A percentile compares a stretch with the other conserved stretches of the same genome.
Evolutionary conservation across 1,140 invertebrate genomes (phyloP).

Genomic region (Monomorium pharaonis): DNA sequence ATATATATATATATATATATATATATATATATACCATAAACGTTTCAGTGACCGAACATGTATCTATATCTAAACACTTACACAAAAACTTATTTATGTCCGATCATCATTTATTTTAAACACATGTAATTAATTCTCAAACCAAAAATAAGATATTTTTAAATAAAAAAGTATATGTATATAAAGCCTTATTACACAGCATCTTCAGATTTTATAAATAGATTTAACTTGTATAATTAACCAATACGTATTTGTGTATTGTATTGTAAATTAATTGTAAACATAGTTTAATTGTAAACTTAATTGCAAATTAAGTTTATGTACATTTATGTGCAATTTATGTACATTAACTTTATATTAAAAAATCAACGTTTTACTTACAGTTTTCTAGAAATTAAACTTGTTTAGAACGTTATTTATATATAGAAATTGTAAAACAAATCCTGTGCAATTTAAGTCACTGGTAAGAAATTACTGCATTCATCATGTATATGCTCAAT

Average conservation of each 20-base stretch:
- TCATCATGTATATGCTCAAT: background rate
- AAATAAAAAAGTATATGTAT: background rate
- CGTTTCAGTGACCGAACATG: too few relatives aligned
- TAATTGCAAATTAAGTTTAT: background rate
- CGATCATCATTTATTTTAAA: too few relatives aligned
- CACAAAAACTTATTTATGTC: too few relatives aligned
- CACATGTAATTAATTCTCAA: background rate
- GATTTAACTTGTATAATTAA: background rate
- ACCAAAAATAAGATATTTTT: background rate
- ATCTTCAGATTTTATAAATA: background rate
- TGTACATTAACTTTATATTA: slow-evolving; percentile 2
- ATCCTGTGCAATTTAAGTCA: background rate
- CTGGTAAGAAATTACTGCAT: background rate
- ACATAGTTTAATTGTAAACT: too few relatives aligned
- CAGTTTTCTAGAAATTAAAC: background rate
- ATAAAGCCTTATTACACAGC: background rate
- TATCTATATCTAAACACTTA: too few relatives aligned
- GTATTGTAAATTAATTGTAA: too few relatives aligned
- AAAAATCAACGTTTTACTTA: background rate
- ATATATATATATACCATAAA: too few relatives aligned
- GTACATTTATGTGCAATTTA: background rate
- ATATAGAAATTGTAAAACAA: background rate
- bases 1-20: too few relatives aligned
- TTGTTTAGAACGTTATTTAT: slow-evolving; percentile 1
- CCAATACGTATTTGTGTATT: too few relatives aligned